These are phyloP conservation scores for Phasianus colchicus DNA, from an alignment of 2,113 vertebrate species.

Conservation along the genomic window DNA sequence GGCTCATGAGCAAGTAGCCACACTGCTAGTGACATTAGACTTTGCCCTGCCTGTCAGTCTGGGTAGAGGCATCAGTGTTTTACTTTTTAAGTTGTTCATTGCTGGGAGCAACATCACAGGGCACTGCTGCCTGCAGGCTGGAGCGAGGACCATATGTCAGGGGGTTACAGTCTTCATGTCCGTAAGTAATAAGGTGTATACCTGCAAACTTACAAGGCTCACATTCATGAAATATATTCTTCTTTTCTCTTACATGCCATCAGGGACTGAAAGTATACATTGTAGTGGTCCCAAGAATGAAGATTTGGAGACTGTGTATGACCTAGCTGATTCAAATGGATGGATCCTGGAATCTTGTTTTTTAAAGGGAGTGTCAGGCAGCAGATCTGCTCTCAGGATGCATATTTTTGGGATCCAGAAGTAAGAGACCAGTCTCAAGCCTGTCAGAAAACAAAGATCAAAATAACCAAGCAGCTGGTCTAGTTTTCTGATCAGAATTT, in stretches of 20 bases:
- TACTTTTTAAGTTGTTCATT: background rate
- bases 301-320: background rate
- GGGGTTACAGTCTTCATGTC: background rate
- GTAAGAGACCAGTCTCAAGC: background rate
- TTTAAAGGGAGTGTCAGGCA: background rate
- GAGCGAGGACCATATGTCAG: background rate
- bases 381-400: background rate
- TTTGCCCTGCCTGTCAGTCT: background rate
- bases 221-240: background rate
- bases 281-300: background rate
- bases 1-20: background rate
- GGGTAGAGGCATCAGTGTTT: background rate
- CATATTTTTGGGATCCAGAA: background rate
- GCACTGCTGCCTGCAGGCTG: background rate
- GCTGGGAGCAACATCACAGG: background rate
- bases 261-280: background rate
- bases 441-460: background rate
- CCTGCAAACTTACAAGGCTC: background rate
- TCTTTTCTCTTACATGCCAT: background rate
- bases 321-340: background rate
- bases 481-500: background rate
- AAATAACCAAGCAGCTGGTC: rapidly evolving
- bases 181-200: background rate
- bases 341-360: background rate
- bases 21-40: background rate